Evolutionary conservation across 2,113 vertebrate species (phyloP).

Genomic region (Ariopsis seemanni): DNA sequence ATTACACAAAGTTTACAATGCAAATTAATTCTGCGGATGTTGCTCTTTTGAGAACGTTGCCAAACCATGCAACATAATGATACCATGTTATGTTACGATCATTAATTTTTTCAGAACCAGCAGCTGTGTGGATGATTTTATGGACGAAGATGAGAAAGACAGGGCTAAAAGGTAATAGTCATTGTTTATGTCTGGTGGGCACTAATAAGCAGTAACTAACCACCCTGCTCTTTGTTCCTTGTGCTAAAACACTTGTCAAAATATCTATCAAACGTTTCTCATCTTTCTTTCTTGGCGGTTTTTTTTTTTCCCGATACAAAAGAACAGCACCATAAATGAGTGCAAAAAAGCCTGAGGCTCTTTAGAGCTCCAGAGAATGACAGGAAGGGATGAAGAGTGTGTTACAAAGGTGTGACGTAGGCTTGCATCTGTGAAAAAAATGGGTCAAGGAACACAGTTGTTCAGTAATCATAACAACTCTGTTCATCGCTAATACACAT

Average conservation of each 20-base stretch:
- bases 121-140: conserved; percentile 84
- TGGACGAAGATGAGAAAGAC: conserved; percentile 94
- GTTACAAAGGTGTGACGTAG: neutral
- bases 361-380: neutral
- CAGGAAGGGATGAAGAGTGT: neutral
- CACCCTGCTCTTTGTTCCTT: neutral
- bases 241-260: conserved; percentile 11
- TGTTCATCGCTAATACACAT: conserved; percentile 3
- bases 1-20: neutral
- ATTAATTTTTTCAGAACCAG: conserved; percentile 73
- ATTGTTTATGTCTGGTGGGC: neutral
- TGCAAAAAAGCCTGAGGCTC: neutral
- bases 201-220: neutral
- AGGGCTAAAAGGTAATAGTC: conserved; percentile 85
- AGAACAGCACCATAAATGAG: neutral
- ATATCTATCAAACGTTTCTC: neutral
- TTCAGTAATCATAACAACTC: neutral
- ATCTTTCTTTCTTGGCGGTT: neutral
- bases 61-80: neutral
- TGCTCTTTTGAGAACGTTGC: neutral
- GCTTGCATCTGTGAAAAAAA: conserved; percentile 2
- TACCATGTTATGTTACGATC: neutral
- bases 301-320: neutral
- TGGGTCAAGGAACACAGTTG: neutral
- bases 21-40: neutral